Conservation (phyloP, 2,888 invertebrate genomes). For the Sarcophaga rosellei region DNA sequence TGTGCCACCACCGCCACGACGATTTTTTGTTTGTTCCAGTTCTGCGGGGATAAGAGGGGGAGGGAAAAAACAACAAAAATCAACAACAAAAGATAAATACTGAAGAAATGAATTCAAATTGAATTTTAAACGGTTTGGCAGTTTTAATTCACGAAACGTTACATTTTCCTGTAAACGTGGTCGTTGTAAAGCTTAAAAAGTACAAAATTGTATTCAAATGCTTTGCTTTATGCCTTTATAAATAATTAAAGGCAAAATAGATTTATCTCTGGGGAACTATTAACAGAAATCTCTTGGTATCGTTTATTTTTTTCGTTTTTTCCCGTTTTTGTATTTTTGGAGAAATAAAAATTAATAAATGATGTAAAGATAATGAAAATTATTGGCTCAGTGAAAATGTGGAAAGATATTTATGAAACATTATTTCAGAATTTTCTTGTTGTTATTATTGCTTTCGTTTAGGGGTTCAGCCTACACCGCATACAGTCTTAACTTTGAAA, state of each 20-base stretch:
- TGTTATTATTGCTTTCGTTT: too few species aligned
- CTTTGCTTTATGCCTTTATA: neutral
- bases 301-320: neutral
- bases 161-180: neutral
- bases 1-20: constrained; percentile 83
- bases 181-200: neutral
- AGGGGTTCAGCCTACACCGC: too few species aligned
- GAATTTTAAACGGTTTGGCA: constrained; percentile 26
- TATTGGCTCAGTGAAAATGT: too few species aligned
- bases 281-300: neutral
- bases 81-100: neutral
- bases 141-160: neutral
- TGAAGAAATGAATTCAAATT: constrained; percentile 30
- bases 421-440: too few species aligned
- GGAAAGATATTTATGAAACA: too few species aligned
- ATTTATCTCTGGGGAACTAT: constrained; percentile 12
- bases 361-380: neutral
- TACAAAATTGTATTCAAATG: neutral
- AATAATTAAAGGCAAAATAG: neutral
- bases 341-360: neutral
- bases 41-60: constrained; percentile 70
- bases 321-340: neutral
- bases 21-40: constrained; percentile 78
- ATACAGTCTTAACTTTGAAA: too few species aligned
- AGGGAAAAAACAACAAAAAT: constrained; percentile 21